Evolutionary conservation across 1,140 invertebrate species (phyloP).

Genomic region (Protaetia brevitarsis): DNA sequence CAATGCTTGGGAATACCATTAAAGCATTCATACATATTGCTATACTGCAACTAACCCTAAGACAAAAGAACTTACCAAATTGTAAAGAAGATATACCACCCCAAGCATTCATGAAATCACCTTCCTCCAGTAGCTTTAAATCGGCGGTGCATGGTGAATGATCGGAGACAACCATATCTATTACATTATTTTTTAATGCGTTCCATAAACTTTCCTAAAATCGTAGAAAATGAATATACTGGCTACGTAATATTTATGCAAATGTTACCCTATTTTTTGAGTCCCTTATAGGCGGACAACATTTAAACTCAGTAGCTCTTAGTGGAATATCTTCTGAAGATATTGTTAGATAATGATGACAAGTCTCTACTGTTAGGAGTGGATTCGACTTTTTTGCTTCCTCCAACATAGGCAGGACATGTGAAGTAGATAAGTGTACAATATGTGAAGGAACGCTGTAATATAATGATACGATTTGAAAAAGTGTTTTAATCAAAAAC

Average conservation of each 20-base stretch:
- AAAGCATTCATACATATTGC: background rate
- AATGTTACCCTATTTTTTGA: constrained; percentile 55
- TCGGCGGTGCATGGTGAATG: constrained; percentile 70
- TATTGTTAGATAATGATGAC: constrained; percentile 69
- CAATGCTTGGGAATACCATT: background rate
- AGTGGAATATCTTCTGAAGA: constrained; percentile 60
- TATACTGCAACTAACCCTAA: too few relatives aligned
- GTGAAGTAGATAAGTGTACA: constrained; percentile 66
- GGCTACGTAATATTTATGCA: background rate
- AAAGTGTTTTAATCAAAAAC: too few relatives aligned
- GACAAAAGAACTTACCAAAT: constrained; percentile 51
- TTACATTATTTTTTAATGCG: constrained; percentile 54
- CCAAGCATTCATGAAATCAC: constrained; percentile 67
- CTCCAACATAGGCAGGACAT: constrained; percentile 52
- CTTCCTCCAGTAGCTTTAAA: constrained; percentile 55
- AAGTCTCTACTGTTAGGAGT: constrained; percentile 66
- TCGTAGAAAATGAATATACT: constrained; percentile 16
- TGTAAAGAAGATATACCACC: constrained; percentile 72
- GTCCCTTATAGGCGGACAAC: constrained; percentile 67
- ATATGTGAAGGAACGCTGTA: constrained; percentile 64
- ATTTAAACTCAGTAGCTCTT: constrained; percentile 66
- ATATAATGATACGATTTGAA: too few relatives aligned
- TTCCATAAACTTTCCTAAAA: constrained; percentile 61
- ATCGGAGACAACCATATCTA: constrained; percentile 70
- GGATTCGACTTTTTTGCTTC: constrained; percentile 49